Evolutionary conservation across 1,140 invertebrate species (phyloP).

Genomic region (Aphis craccivora): DNA sequence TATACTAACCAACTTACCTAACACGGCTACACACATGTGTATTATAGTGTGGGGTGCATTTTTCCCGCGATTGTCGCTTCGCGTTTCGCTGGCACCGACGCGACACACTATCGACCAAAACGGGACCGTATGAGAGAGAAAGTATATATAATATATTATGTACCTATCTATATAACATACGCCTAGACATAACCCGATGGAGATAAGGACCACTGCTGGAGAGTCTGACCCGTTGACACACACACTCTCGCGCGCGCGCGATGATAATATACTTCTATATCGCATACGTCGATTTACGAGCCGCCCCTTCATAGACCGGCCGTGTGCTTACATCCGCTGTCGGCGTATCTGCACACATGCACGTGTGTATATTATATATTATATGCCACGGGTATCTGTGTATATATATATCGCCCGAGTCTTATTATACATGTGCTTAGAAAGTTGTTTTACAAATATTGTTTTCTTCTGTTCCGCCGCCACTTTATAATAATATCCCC

Average conservation of each 20-base stretch:
- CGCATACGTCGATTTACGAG: neutral
- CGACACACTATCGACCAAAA: neutral
- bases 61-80: neutral
- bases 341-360: neutral
- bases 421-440: constrained; percentile 33
- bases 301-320: neutral
- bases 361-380: neutral
- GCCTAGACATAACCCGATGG: neutral
- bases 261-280: constrained; percentile 33
- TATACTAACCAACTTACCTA: no score
- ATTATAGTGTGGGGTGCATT: neutral
- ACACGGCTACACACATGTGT: neutral
- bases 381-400: neutral
- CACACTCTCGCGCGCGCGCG: neutral
- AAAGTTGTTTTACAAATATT: constrained; percentile 54
- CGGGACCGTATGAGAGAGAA: neutral
- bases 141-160: constrained; percentile 7
- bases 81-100: neutral
- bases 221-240: neutral
- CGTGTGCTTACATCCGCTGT: neutral
- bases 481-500: neutral
- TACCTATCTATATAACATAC: neutral
- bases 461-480: neutral
- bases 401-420: neutral
- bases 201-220: constrained; percentile 27